Conservation (phyloP, 2,797 vertebrate genomes). For the Knipowitschia caucasica region DNA sequence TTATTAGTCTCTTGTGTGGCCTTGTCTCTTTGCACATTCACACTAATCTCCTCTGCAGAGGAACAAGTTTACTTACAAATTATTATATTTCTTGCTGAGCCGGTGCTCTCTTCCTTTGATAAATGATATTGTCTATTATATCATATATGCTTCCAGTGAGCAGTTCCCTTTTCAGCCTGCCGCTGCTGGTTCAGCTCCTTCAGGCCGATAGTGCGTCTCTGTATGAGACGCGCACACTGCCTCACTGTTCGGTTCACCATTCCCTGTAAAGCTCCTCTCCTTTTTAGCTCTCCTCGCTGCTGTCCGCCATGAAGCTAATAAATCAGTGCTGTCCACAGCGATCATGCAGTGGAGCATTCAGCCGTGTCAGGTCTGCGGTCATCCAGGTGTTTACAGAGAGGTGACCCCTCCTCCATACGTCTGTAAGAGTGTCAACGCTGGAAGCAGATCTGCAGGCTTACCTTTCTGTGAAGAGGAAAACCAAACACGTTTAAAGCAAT, state of each 20-base stretch:
- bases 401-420: slow-evolving; percentile 40
- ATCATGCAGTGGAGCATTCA: slow-evolving; percentile 67
- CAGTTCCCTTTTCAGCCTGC: slow-evolving; percentile 60
- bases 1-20: slow-evolving; percentile 56
- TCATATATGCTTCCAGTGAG: slow-evolving; percentile 77
- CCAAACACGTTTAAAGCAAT: slow-evolving; percentile 77
- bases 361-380: slow-evolving; percentile 69
- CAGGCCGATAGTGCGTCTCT: slow-evolving; percentile 79
- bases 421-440: slow-evolving; percentile 43
- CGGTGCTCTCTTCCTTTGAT: slow-evolving; percentile 6
- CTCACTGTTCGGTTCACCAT: slow-evolving; percentile 71
- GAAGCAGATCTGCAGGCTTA: slow-evolving; percentile 49
- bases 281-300: slow-evolving; percentile 52
- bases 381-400: slow-evolving; percentile 68
- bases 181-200: slow-evolving; percentile 72
- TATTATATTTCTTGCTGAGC: background rate
- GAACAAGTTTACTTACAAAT: background rate
- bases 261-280: slow-evolving; percentile 80
- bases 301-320: slow-evolving; percentile 53
- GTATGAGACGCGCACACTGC: slow-evolving; percentile 76
- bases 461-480: slow-evolving; percentile 60
- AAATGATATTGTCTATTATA: slow-evolving; percentile 39
- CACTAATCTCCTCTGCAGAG: background rate
- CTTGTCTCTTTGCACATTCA: background rate
- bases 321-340: slow-evolving; percentile 75